Base-by-base conservation (phyloP, 2,113 vertebrate genomes). In the Halichoerus grypus region DNA sequence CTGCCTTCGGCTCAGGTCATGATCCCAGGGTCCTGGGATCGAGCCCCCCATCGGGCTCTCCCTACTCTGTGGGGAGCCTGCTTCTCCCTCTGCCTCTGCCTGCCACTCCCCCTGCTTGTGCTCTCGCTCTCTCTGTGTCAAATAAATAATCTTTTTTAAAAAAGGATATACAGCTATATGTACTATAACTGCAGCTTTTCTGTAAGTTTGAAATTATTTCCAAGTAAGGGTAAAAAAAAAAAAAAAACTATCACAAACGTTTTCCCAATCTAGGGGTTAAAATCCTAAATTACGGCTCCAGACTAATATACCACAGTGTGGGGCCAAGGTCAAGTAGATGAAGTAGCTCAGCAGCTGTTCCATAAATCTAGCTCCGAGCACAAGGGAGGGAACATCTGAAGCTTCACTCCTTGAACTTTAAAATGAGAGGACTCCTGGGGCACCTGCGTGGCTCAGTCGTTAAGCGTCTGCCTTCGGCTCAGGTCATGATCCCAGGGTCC, bases 181-280 rank as follows among this genome's bases (percentile, higher is more conserved):
- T 85, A 89, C 12, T 94, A 51, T 19, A 39, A 28, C 13, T 81
- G 6, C 8, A 92, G 76, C 22, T 55, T 4, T 72, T 93, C 11
- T 39, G 0, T 80, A 79, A 94, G 28, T 67, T 28, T 87, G 33
- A 94, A 97, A 92, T 39, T 55, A 95, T 88, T 88, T 93, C 61
- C 82, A 82, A 96, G 7, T 91, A 69, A n/a, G 59, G 55, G 13
- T 42, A 67, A 39, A 28, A 31, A 59, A 80, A 59, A 59, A 59
- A 31, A 33, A 67, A 65, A 15, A 67, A 11, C 26, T 74, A 31
- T 55, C 42, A 72, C 28, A 81, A 92, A 63, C 36, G 6, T 69
- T 93, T 91, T 90, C 63, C 49, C 76, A 81, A 84, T 11, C 36
- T 88, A 83, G 63, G 42, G 59, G 28, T 26, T 83, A 82, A 87